These are phyloP conservation scores for Apamea crenata DNA, from an alignment of 2,888 invertebrate genomes.

Conservation along the genomic window DNA sequence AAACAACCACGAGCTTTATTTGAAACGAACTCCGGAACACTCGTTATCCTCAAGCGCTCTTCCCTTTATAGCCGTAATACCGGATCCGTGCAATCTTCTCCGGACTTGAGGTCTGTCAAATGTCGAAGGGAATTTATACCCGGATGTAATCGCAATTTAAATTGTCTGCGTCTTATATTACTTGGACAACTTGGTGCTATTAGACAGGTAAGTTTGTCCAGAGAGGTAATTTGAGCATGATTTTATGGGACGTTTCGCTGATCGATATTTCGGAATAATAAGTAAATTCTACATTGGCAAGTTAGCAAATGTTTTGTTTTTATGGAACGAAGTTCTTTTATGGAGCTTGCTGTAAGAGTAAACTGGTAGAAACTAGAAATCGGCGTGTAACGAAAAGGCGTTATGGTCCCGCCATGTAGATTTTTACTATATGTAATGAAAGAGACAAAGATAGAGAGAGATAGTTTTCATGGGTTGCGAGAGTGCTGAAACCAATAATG, in stretches of 20 bases:
- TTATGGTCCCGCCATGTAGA: neutral
- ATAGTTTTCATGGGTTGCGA: neutral
- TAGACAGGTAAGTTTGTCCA: neutral
- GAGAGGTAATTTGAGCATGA: neutral
- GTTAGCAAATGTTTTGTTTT: neutral
- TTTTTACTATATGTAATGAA: neutral
- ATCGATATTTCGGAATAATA: neutral
- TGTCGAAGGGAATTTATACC: constrained; percentile 53
- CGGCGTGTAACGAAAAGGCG: neutral
- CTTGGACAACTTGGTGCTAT: constrained; percentile 4
- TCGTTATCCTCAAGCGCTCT: constrained; percentile 62
- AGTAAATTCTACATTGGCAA: too few species aligned
- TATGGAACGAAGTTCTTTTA: neutral
- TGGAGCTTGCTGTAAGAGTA: neutral
- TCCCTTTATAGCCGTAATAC: constrained; percentile 60
- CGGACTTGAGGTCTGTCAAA: constrained; percentile 56
- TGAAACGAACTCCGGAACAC: constrained; percentile 49
- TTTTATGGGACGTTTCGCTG: neutral
- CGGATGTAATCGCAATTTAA: constrained; percentile 59
- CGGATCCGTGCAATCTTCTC: constrained; percentile 60
- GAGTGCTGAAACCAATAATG: neutral
- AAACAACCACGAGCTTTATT: constrained; percentile 43
- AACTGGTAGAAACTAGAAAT: neutral
- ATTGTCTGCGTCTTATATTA: constrained; percentile 39
- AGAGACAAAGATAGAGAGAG: neutral